Evolutionary conservation across 2,797 vertebrate species (phyloP).

Genomic region (Euphonia xanthogaster): DNA sequence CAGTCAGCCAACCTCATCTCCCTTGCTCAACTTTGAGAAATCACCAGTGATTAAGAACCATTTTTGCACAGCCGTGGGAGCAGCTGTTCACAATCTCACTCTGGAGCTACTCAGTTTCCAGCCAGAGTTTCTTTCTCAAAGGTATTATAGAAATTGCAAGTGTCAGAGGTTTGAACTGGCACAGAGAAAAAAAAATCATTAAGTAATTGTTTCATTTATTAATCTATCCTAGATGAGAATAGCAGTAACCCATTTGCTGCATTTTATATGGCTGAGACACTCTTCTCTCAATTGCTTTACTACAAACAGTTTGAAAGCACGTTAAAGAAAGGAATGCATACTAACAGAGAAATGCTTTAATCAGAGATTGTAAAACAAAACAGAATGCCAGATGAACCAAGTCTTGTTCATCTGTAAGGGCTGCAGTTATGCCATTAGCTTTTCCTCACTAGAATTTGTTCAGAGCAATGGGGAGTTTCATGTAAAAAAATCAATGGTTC

Average conservation of each 20-base stretch:
- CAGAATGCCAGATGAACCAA: background rate
- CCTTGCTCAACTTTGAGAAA: background rate
- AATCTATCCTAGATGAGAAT: background rate
- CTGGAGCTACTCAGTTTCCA: background rate
- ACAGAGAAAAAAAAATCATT: background rate
- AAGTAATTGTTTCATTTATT: background rate
- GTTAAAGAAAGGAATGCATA: background rate
- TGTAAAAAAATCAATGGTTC: conserved; percentile 39
- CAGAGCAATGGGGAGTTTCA: background rate
- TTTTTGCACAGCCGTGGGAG: background rate
- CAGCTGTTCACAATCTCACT: background rate
- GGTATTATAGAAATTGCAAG: background rate
- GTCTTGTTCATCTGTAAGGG: background rate
- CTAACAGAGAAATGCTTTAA: background rate
- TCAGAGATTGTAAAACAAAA: background rate
- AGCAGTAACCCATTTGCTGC: background rate
- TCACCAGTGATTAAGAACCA: background rate
- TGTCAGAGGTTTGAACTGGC: background rate
- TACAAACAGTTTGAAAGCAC: background rate
- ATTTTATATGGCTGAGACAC: background rate
- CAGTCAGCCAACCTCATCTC: background rate
- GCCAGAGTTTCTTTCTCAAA: background rate
- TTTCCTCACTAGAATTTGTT: background rate
- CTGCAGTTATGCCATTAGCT: background rate
- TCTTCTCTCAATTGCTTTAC: background rate